Evolutionary conservation across 2,888 invertebrate species (phyloP).

Genomic region (Theodoxus fluviatilis): DNA sequence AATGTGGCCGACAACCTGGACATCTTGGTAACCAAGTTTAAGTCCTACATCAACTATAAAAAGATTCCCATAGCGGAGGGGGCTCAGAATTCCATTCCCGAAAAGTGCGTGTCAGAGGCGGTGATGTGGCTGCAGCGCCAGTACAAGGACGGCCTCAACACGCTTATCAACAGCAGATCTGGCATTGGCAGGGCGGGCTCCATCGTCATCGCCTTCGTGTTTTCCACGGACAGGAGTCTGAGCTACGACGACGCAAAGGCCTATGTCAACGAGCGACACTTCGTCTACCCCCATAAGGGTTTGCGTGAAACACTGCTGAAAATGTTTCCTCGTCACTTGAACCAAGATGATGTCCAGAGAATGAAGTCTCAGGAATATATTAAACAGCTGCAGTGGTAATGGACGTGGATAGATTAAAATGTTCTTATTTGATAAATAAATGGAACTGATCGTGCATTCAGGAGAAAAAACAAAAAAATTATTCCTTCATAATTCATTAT

Average conservation of each 20-base stretch:
- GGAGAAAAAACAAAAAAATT: too few relatives aligned
- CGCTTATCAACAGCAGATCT: constrained; percentile 40
- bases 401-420: too few relatives aligned
- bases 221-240: constrained; percentile 32
- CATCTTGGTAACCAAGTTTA: constrained; percentile 31
- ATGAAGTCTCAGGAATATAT: too few relatives aligned
- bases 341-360: too few relatives aligned
- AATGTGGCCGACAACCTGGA: constrained; percentile 41
- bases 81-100: constrained; percentile 30
- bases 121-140: constrained; percentile 35
- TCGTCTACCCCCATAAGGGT: constrained; percentile 38
- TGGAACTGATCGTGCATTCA: too few relatives aligned
- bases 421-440: too few relatives aligned
- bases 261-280: constrained; percentile 33
- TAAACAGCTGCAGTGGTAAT: too few relatives aligned
- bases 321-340: constrained; percentile 35
- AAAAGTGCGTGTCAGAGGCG: constrained; percentile 32
- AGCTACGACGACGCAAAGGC: constrained; percentile 37
- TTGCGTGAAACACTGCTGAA: constrained; percentile 32
- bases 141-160: constrained; percentile 28
- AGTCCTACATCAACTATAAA: constrained; percentile 32
- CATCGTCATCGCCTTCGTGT: constrained; percentile 39
- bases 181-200: constrained; percentile 43
- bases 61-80: constrained; percentile 39
- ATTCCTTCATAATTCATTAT: too few relatives aligned